Percentiles rank a stretch among this genome's conserved stretches.
Evolutionary conservation across 2,797 vertebrate species (phyloP).

Genomic region (Eutrigla gurnardus): DNA sequence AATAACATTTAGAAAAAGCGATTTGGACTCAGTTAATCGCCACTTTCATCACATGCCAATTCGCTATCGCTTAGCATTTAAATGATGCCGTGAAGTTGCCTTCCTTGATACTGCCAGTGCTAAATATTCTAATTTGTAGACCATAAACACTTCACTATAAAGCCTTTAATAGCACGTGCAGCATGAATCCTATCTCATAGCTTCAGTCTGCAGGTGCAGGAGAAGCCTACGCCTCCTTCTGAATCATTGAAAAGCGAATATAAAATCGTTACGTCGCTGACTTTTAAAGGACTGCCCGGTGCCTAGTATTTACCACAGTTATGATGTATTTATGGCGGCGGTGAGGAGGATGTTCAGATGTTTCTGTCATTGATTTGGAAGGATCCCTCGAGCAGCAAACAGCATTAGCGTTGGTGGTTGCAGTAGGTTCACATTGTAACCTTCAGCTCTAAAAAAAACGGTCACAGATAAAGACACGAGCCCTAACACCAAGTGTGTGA

Average conservation of each 20-base stretch:
- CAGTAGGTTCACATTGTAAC: slow-evolving; percentile 36
- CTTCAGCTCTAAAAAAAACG: slow-evolving; percentile 30
- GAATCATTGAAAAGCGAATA: slow-evolving; percentile 53
- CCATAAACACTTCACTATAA: slow-evolving; percentile 33
- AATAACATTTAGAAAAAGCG: not conserved
- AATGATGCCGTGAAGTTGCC: slow-evolving; percentile 48
- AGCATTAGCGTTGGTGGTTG: slow-evolving; percentile 43
- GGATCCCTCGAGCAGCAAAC: slow-evolving; percentile 44
- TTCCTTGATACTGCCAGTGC: slow-evolving; percentile 35
- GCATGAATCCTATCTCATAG: slow-evolving; percentile 50
- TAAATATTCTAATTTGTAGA: slow-evolving; percentile 37
- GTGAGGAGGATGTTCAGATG: slow-evolving; percentile 41
- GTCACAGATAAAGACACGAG: slow-evolving; percentile 38
- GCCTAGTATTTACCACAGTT: slow-evolving; percentile 24
- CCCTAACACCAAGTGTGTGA: slow-evolving; percentile 27
- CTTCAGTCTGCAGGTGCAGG: slow-evolving; percentile 42
- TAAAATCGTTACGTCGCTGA: slow-evolving; percentile 36
- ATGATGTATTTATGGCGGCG: slow-evolving; percentile 48
- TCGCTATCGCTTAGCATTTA: slow-evolving; percentile 47
- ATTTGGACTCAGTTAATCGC: slow-evolving; percentile 43
- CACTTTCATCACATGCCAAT: slow-evolving; percentile 33
- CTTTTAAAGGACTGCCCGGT: slow-evolving; percentile 28
- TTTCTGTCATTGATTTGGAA: slow-evolving; percentile 44
- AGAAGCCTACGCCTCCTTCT: slow-evolving; percentile 17
- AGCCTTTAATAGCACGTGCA: slow-evolving; percentile 45